Conservation (phyloP, 2,888 invertebrate genomes). For the Dione juno region DNA sequence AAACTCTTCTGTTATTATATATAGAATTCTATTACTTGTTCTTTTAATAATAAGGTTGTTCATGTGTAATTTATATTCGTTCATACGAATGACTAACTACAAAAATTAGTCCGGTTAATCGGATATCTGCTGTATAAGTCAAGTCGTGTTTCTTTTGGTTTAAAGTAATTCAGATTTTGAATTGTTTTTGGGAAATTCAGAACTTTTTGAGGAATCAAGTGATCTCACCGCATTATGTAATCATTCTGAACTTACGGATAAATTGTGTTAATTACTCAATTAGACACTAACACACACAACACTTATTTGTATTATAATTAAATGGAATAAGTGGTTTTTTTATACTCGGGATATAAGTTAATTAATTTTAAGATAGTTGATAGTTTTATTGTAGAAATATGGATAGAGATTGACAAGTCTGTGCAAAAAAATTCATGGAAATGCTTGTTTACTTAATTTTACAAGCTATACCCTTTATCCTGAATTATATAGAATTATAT, state of each 20-base stretch:
- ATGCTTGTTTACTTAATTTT: no score
- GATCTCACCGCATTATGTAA: conserved; percentile 14
- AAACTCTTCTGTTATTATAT: no score
- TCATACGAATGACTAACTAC: not conserved
- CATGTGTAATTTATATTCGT: not conserved
- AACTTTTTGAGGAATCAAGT: conserved; percentile 7
- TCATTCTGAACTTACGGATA: not conserved
- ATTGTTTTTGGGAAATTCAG: no score
- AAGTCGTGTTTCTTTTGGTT: no score
- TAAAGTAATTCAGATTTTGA: no score
- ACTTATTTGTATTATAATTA: not conserved
- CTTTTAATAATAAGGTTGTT: no score
- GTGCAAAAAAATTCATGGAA: no score
- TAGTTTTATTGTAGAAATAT: not conserved
- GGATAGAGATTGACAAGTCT: not conserved
- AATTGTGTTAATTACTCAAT: not conserved
- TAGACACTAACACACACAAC: conserved; percentile 2
- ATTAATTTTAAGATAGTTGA: not conserved
- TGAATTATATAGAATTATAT: no score
- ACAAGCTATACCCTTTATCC: no score
- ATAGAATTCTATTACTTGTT: no score
- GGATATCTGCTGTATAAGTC: not conserved
- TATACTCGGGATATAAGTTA: not conserved
- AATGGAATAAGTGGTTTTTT: not conserved
- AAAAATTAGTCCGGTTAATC: conserved; percentile 4